Conservation (phyloP, 2,888 invertebrate species). For the Boloria selene region DNA sequence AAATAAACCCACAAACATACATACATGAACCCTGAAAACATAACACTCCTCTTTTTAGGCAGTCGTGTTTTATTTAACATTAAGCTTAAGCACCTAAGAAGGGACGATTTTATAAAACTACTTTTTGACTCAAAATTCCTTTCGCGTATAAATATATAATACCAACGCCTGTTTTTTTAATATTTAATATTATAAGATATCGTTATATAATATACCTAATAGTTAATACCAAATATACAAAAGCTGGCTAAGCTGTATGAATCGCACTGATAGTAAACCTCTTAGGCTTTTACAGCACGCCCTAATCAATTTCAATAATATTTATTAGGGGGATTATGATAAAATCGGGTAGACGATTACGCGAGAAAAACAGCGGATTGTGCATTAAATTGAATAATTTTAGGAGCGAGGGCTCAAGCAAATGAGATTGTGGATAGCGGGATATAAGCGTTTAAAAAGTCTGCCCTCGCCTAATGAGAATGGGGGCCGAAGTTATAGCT, state of each 20-base stretch:
- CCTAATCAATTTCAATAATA: constrained; percentile 50
- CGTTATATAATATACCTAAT: too few relatives aligned
- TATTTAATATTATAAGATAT: too few relatives aligned
- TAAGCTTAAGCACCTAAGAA: too few relatives aligned
- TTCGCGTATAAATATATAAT: too few relatives aligned
- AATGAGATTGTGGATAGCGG: constrained; percentile 66
- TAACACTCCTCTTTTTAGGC: too few relatives aligned
- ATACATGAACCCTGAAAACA: too few relatives aligned
- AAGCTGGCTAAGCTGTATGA: neutral
- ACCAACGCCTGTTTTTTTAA: too few relatives aligned
- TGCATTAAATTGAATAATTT: constrained; percentile 73
- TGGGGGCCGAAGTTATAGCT: neutral
- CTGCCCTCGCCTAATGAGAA: constrained; percentile 39
- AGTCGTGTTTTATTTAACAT: too few relatives aligned
- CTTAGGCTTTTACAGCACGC: constrained; percentile 12
- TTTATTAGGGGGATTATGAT: constrained; percentile 52
- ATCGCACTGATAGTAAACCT: neutral
- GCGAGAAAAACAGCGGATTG: constrained; percentile 61
- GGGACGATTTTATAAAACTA: too few relatives aligned
- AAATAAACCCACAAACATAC: too few relatives aligned
- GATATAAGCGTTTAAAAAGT: constrained; percentile 53
- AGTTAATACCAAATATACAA: too few relatives aligned
- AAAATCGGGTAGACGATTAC: constrained; percentile 62
- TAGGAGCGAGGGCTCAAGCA: constrained; percentile 54
- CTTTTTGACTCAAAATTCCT: too few relatives aligned